Base-by-base conservation (phyloP, 2,113 vertebrate species). In the Etheostoma cragini region DNA sequence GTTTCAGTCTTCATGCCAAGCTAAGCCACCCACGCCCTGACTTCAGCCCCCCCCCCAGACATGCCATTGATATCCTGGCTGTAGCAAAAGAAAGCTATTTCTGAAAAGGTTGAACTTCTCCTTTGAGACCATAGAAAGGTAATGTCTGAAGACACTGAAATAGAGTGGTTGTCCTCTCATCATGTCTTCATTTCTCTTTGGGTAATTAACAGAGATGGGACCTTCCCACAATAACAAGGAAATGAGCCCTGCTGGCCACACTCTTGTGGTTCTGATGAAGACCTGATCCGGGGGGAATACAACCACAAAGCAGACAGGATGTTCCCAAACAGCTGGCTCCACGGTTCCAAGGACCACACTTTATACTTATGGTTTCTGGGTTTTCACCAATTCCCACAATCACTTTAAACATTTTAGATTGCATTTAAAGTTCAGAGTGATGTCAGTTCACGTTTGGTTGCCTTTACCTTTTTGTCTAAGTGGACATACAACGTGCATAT, bases 301-400 rank as follows among this genome's bases (percentile, higher is more conserved):
- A 4, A 50, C 4, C 72, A 19, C 26, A 57, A 8, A 19, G 26
- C 3, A 54, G 15, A 72, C 62, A 52, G 30, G 62, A 81, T 68
- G 83, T 61, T 60, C 46, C 17, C n/a, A 46, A 64, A 70, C 66
- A 76, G 8, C 14, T 65, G n/a, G 42, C 46, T 49, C 15, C 21
- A 19, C 21, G 1, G 11, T 22, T 42, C 26, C 26, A 17, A 17
- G 6, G 30, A 52, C 22, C 15, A 42, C 38, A 42, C 38, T 42
- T 42, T 10, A 24, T 0, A 67, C 50, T 57, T 42, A 4, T 49
- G 21, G 2, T 61, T 50, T 17, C 47, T 26, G 60, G 15, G 11
- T 24, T 76, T 56, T 62, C 24, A 47, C 8, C n/a, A 33, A 33
- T 14, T 64, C 64, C n/a, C 17, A 69, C 4, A 52, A 16, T 22